Evolutionary conservation across 1,140 invertebrate species (phyloP).

Genomic region (Panagrolaimus sp.): DNA sequence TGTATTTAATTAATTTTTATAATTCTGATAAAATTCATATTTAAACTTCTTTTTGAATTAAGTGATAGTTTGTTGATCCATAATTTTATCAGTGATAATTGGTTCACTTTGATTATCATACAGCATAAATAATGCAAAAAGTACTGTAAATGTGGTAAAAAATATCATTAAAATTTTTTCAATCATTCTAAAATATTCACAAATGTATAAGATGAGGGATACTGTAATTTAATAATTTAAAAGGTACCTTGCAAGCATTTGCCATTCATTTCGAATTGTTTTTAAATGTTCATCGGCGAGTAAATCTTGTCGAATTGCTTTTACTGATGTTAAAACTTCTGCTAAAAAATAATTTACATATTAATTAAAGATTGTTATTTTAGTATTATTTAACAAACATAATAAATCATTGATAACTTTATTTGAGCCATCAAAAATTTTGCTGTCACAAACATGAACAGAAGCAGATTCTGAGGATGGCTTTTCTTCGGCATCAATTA

Average conservation of each 20-base stretch:
- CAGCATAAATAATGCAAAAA: slow-evolving; percentile 52
- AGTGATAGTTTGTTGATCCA: slow-evolving; percentile 1
- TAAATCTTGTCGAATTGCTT: slow-evolving; percentile 47
- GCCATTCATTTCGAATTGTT: slow-evolving; percentile 53
- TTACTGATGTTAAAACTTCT: slow-evolving; percentile 39
- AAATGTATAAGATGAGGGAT: too few relatives aligned
- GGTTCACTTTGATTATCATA: slow-evolving; percentile 51
- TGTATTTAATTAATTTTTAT: too few relatives aligned
- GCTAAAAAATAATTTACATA: too few relatives aligned
- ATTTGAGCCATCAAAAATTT: slow-evolving; percentile 20
- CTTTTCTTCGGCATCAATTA: slow-evolving; percentile 13
- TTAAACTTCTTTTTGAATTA: not conserved
- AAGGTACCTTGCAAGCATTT: slow-evolving; percentile 52
- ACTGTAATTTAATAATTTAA: not conserved
- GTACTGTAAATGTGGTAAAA: slow-evolving; percentile 51
- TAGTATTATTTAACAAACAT: too few relatives aligned
- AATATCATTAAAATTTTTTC: slow-evolving; percentile 53
- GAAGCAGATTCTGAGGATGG: too few relatives aligned
- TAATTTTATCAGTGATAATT: slow-evolving; percentile 38
- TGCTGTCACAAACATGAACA: not conserved
- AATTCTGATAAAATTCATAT: too few relatives aligned
- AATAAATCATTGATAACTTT: slow-evolving; percentile 1
- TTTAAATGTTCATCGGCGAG: slow-evolving; percentile 50
- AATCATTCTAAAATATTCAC: slow-evolving; percentile 47
- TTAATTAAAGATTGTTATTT: too few relatives aligned